These are phyloP conservation scores for Athrips mouffetella DNA, from an alignment of 2,888 invertebrate genomes.

Conservation along the genomic window DNA sequence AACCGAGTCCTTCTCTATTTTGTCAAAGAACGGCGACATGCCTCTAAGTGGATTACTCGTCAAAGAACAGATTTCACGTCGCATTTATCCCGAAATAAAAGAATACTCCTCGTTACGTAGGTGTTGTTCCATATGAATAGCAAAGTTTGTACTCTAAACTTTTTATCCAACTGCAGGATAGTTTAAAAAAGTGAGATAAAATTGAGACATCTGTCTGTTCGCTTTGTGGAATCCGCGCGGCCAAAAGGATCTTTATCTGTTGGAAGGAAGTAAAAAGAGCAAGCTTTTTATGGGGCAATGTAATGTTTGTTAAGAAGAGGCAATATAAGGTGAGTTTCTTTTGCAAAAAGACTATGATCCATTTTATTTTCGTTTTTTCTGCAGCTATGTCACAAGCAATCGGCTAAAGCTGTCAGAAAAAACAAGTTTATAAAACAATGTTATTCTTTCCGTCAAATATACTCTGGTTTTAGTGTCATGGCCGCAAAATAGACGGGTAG, in stretches of 20 bases:
- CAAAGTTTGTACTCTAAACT: constrained; percentile 35
- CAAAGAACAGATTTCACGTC: constrained; percentile 67
- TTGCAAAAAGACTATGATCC: too few species aligned
- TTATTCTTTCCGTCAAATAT: too few species aligned
- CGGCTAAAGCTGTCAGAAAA: too few species aligned
- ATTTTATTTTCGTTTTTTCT: too few species aligned
- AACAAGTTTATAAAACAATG: too few species aligned
- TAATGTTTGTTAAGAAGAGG: background rate
- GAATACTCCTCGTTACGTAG: constrained; percentile 67
- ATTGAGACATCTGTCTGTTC: constrained; percentile 61
- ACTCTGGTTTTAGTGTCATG: too few species aligned
- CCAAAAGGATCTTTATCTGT: constrained; percentile 40
- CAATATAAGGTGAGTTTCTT: background rate
- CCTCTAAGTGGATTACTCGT: constrained; percentile 74
- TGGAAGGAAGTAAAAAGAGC: constrained; percentile 47
- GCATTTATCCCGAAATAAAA: constrained; percentile 58
- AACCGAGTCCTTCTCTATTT: constrained; percentile 55
- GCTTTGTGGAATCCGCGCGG: constrained; percentile 49
- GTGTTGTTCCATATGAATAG: constrained; percentile 65
- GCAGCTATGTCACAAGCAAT: too few species aligned
- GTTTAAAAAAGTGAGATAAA: constrained; percentile 47
- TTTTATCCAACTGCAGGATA: constrained; percentile 50
- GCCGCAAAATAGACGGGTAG: too few species aligned
- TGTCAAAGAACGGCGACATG: constrained; percentile 68
- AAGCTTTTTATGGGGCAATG: constrained; percentile 28